Base-by-base conservation (phyloP, 1,140 invertebrate genomes). In the Goniozus legneri region DNA sequence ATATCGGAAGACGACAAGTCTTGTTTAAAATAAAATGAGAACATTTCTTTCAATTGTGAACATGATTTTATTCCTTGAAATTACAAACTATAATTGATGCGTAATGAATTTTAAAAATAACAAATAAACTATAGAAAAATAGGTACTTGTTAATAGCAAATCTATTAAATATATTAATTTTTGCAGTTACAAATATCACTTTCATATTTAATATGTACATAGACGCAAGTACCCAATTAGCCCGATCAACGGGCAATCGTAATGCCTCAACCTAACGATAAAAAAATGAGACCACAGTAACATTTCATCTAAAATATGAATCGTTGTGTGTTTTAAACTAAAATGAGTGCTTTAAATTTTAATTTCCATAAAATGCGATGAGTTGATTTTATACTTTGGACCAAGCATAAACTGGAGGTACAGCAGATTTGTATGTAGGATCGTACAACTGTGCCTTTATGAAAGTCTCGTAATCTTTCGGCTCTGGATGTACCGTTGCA, bases 361-460 rank as follows among this genome's bases (percentile, higher is more conserved):
- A 33, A 10, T 14, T 10, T 33, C 13, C 8, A 13, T 4, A 8
- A 3, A 13, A 8, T 7, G 24, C 8, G 12, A 30, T 19, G 12
- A 19, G 22, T 6, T 27, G 3, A 40, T 33, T 58, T 72, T 60
- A 73, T 44, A 71, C 60, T 56, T 77, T 74, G 16, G 86, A 86
- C 83, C 84, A 88, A 24, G 74, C 32, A 69, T 88, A 89, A 22
- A 79, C 69, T 14, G 75, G 68, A 47, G 88, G 88, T 54, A 90
- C 56, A 12, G 87, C 82, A 20, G 82, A 73, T 36, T 77, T 67
- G 69, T 92, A 93, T 34, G 73, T 75, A 42, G 82, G 80, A 67
- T 90, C 83, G 69, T 92, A 94, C 70, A 88, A 83, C 69, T 92
- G 89, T 8, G 85, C 83, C 68, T 84, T 84, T 52, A 93, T 84